These are phyloP conservation scores for Marcusenius ussheri DNA, from an alignment of 2,113 vertebrate species.

Conservation along the genomic window DNA sequence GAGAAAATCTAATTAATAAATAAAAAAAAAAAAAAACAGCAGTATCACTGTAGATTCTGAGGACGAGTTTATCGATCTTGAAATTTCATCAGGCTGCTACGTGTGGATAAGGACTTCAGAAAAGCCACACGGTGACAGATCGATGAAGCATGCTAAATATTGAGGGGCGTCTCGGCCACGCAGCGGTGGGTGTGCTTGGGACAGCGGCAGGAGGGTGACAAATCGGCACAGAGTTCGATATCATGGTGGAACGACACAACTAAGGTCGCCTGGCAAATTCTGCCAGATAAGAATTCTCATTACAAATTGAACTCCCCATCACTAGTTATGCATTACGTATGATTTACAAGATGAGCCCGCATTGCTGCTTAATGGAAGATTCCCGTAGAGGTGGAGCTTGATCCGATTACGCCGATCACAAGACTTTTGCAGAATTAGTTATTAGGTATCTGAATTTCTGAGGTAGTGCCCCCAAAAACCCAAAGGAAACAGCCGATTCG, in stretches of 20 bases:
- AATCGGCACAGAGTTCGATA: background rate
- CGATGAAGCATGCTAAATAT: background rate
- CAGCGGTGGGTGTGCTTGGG: background rate
- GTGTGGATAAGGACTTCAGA: background rate
- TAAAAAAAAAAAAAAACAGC: background rate
- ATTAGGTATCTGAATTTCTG: background rate
- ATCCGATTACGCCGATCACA: background rate
- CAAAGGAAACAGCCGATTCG: background rate
- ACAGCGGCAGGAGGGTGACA: background rate
- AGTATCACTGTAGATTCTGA: background rate
- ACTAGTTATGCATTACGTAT: background rate
- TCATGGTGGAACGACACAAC: background rate
- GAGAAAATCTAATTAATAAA: background rate
- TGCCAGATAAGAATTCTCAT: background rate
- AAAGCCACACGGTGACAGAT: background rate
- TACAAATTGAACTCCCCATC: background rate
- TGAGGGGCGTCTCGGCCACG: background rate
- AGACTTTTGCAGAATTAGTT: background rate
- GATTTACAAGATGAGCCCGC: background rate
- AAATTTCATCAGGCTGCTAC: background rate
- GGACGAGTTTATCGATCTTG: background rate
- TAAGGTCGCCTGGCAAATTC: background rate
- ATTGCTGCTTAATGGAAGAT: conserved; percentile 3
- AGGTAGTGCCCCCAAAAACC: background rate
- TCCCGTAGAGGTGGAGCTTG: background rate